Evolutionary conservation across 2,797 vertebrate species (phyloP).

Genomic region (Siniperca undulata): DNA sequence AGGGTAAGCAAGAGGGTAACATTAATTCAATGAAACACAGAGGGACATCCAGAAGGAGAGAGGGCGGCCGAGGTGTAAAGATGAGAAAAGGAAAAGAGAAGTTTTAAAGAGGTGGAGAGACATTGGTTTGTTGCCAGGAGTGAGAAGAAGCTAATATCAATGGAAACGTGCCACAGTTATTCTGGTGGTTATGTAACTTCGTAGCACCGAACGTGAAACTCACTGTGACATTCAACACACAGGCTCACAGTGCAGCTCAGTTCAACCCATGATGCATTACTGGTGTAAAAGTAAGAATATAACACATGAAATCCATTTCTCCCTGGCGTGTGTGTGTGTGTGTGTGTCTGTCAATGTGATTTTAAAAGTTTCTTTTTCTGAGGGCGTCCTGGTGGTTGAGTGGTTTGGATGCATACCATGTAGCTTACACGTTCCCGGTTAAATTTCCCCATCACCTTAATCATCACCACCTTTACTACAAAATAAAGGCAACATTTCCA

Average conservation of each 20-base stretch:
- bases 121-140: not conserved
- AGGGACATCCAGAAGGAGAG: not conserved
- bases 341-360: not conserved
- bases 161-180: slow-evolving; percentile 4
- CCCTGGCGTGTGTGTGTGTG: not conserved
- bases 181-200: slow-evolving; percentile 4
- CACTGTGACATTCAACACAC: not conserved
- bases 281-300: slow-evolving; percentile 1
- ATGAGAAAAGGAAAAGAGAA: not conserved
- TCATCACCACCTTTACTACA: too few relatives aligned
- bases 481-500: not conserved
- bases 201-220: not conserved
- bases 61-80: not conserved
- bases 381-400: not conserved
- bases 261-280: not conserved
- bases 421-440: not conserved
- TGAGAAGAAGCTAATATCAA: not conserved
- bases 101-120: not conserved
- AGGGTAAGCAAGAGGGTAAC: not conserved
- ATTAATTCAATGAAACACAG: not conserved
- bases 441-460: not conserved
- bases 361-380: not conserved
- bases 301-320: not conserved
- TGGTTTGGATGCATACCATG: not conserved
- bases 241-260: not conserved